Conservation (phyloP, 2,888 invertebrate species). For the Acanthopleura granulata region DNA sequence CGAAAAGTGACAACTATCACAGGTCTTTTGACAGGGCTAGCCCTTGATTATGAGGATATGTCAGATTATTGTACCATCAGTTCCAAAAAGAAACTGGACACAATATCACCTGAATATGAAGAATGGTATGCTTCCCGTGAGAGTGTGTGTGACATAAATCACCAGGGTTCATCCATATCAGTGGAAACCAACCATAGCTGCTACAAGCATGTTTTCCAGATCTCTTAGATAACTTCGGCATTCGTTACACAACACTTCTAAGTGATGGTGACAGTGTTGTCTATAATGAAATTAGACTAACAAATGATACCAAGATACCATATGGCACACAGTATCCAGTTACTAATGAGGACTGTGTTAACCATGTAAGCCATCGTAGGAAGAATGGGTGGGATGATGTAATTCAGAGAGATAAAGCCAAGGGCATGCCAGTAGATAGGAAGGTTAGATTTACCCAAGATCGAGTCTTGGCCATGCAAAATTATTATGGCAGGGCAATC, state of each 20-base stretch:
- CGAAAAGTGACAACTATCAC: not conserved
- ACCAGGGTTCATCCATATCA: no score
- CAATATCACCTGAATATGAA: not conserved
- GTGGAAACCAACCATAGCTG: constrained; percentile 3
- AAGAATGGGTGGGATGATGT: not conserved
- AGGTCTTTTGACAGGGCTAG: not conserved
- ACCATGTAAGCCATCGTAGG: not conserved
- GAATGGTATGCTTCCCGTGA: not conserved
- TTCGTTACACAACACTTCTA: not conserved
- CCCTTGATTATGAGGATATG: not conserved
- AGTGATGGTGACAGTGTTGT: constrained; percentile 10
- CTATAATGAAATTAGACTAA: not conserved
- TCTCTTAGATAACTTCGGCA: not conserved
- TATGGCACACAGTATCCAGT: not conserved
- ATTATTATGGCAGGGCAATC: constrained; percentile 11
- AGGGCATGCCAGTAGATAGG: constrained; percentile 4
- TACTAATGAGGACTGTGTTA: not conserved
- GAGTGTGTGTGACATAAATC: not conserved
- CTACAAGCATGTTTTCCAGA: not conserved
- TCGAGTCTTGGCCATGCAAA: constrained; percentile 2
- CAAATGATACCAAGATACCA: not conserved
- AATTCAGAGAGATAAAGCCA: not conserved
- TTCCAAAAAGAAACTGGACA: constrained; percentile 14
- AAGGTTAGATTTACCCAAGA: not conserved
- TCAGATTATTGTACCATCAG: not conserved